Base-by-base conservation (phyloP, 2,888 invertebrate genomes). In the Amiota minor region DNA sequence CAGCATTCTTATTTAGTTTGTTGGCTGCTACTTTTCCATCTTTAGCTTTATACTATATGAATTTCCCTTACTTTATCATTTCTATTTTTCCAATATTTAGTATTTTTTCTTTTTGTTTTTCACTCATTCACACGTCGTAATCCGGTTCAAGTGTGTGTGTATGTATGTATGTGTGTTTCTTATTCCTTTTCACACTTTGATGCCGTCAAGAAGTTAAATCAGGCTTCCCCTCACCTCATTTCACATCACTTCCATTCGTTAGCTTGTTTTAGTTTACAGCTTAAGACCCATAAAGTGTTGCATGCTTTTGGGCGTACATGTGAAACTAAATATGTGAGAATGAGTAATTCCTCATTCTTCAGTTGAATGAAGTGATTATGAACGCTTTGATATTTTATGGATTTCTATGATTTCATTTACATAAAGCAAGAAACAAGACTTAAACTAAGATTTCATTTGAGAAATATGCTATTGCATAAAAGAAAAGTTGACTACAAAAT, bases 141-240 rank as follows among this genome's bases (percentile, higher is more conserved):
- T n/a, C 59, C 59, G 18, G 16, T 59, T 18, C 59, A 59, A 18
- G 59, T 68, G 75, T 59, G 46, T 46, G 9, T 56, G 72, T 70
- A 74, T 20, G 70, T 59, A 10, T 16, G n/a, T 62, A 67, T 62
- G 70, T 46, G 4, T 59, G 12, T 53, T 68, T 68, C 67, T 74
- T 55, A 73, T 76, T 70, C 56, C 56, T 73, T 68, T 80, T 80
- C 73, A 78, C 78, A 75, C 72, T 74, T 78, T 74, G 70, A 78
- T 79, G 81, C 81, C 79, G n/a, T 12, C n/a, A 46, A 62, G 35
- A 14, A n/a, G 35, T 12, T 45, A n/a, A 35, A n/a, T 53, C n/a
- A n/a, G 14, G n/a, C n/a, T 53, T 62, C 35, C 59, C 4, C 18
- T 18, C 11, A 18, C 16, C 20, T 18, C 11, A 11, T 11, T 61